Percentiles rank a stretch among this genome's conserved stretches.
Evolutionary conservation across 2,113 vertebrate species (phyloP).

Genomic region (Carassius carassius): DNA sequence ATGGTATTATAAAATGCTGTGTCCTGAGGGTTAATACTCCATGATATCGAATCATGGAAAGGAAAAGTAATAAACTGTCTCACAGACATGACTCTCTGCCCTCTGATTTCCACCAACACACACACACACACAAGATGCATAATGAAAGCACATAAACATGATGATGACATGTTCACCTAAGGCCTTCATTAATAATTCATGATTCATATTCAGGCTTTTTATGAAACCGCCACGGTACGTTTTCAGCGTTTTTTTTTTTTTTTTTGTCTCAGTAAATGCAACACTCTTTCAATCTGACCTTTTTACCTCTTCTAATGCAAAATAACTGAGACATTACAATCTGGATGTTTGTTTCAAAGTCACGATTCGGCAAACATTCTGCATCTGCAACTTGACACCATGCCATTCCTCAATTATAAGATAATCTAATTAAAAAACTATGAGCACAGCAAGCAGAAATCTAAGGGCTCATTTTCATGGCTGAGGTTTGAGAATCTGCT

Average conservation of each 20-base stretch:
- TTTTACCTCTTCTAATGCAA: slow-evolving; percentile 25
- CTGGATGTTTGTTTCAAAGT: not conserved
- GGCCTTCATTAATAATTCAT: slow-evolving; percentile 57
- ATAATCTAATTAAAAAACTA: slow-evolving; percentile 16
- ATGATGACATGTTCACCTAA: slow-evolving; percentile 47
- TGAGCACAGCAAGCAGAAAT: not conserved
- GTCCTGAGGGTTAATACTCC: slow-evolving; percentile 45
- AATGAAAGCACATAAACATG: slow-evolving; percentile 52
- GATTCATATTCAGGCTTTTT: slow-evolving; percentile 49
- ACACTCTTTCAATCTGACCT: slow-evolving; percentile 32
- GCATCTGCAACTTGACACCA: not conserved
- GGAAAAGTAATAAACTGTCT: slow-evolving; percentile 29
- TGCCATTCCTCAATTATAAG: slow-evolving; percentile 22
- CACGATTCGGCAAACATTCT: not conserved
- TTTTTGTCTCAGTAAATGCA: slow-evolving; percentile 39
- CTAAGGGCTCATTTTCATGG: not conserved
- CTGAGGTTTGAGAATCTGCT: slow-evolving; percentile 27
- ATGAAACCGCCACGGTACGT: slow-evolving; percentile 22
- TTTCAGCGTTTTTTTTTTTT: not conserved
- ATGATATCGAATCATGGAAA: slow-evolving; percentile 36
- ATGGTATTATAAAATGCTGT: slow-evolving; percentile 39
- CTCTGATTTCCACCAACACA: slow-evolving; percentile 11
- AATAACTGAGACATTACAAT: not conserved
- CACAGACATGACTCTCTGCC: slow-evolving; percentile 13
- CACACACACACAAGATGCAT: slow-evolving; percentile 28